Percentiles rank a stretch among this genome's conserved stretches.
Evolutionary conservation across 2,113 vertebrate species (phyloP).

Genomic region (Saccopteryx leptura): DNA sequence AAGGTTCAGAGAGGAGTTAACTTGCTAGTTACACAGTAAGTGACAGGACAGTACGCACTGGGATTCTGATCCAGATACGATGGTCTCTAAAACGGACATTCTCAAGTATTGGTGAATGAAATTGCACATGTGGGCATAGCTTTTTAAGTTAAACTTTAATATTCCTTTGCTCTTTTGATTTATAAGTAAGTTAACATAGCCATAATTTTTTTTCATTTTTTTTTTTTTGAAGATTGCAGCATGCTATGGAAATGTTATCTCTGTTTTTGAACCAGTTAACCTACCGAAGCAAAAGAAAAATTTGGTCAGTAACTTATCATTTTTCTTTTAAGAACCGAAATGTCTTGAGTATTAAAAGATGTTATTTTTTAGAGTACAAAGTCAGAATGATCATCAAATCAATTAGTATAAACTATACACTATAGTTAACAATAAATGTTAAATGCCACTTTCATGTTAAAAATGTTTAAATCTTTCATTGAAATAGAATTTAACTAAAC

Average conservation of each 20-base stretch:
- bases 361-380: slow-evolving; percentile 15
- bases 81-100: slow-evolving; percentile 45
- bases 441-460: slow-evolving; percentile 36
- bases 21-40: not conserved
- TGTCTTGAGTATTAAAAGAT: slow-evolving; percentile 17
- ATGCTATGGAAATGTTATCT: slow-evolving; percentile 96
- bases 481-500: slow-evolving; percentile 25
- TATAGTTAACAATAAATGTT: slow-evolving; percentile 21
- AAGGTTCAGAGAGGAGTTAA: slow-evolving; percentile 15
- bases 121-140: not conserved
- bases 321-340: slow-evolving; percentile 64
- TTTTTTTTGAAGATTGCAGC: slow-evolving; percentile 95
- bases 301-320: slow-evolving; percentile 90
- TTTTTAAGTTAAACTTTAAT: slow-evolving; percentile 43
- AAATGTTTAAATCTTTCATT: slow-evolving; percentile 60
- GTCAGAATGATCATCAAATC: not conserved
- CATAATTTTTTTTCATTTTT: slow-evolving; percentile 65
- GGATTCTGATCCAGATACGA: slow-evolving; percentile 15
- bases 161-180: slow-evolving; percentile 64
- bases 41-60: not conserved
- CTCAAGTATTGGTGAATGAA: not conserved
- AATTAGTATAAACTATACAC: not conserved
- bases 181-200: slow-evolving; percentile 49
- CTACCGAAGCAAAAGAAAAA: slow-evolving; percentile 90
- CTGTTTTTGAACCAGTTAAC: slow-evolving; percentile 95